A percentile compares a stretch with the other conserved stretches of the same genome.
Evolutionary conservation across 2,888 invertebrate genomes (phyloP).

Genomic region (Horisme vitalbata): DNA sequence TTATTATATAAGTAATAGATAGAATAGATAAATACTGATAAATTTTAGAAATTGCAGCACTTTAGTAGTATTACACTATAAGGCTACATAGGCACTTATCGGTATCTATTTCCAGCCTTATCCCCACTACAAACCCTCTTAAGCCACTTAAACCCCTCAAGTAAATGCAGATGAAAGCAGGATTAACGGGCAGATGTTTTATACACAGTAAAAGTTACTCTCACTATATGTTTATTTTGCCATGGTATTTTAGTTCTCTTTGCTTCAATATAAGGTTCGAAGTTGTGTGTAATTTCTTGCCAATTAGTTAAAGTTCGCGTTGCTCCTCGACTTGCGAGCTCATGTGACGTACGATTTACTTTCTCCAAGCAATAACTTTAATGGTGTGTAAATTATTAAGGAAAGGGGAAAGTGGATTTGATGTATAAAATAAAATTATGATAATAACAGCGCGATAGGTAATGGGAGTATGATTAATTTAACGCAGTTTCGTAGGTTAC

Average conservation of each 20-base stretch:
- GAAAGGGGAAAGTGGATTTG: not conserved
- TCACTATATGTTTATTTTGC: conserved; percentile 3
- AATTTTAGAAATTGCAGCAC: too few relatives aligned
- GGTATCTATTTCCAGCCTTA: conserved; percentile 5
- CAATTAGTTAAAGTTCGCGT: conserved; percentile 35
- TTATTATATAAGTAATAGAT: too few relatives aligned
- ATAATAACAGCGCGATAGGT: too few relatives aligned
- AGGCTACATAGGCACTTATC: too few relatives aligned
- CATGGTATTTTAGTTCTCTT: conserved; percentile 18
- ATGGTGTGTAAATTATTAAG: conserved; percentile 21
- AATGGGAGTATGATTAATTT: too few relatives aligned
- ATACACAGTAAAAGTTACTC: conserved; percentile 36
- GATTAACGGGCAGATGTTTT: conserved; percentile 43
- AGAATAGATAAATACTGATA: too few relatives aligned
- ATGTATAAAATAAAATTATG: not conserved
- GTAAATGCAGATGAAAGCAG: conserved; percentile 39
- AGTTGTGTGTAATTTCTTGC: conserved; percentile 10
- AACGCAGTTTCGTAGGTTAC: too few relatives aligned
- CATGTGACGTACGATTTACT: conserved; percentile 23
- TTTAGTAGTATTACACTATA: too few relatives aligned
- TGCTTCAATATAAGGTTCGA: not conserved
- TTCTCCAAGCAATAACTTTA: conserved; percentile 21
- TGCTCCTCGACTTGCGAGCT: conserved; percentile 15
- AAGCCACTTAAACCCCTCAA: conserved; percentile 38
- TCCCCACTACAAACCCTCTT: conserved; percentile 14